Base-by-base conservation (phyloP, 2,888 invertebrate genomes). In the Hipparchia sbordonii region DNA sequence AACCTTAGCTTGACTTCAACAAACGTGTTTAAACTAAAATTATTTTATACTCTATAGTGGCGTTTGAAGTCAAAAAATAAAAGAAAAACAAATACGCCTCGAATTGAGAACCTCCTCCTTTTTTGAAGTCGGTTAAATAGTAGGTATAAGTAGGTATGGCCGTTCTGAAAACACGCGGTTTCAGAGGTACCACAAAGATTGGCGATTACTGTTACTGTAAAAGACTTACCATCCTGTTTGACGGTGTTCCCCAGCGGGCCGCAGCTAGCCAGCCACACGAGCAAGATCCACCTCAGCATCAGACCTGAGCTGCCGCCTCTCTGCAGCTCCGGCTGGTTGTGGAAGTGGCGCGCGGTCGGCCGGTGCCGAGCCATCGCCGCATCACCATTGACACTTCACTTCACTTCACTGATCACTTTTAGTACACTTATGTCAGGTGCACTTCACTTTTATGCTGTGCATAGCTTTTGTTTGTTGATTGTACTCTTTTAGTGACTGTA, bases 261-360 rank as follows among this genome's bases (percentile, higher is more conserved):
- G 77, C 90, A 90, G 82, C 91, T 88, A 10, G 92, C 92, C 78
- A 93, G 83, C 91, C 92, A 93, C 33, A 90, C 85, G 79, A 90
- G 85, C 74, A 93, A 82, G 77, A 91, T 88, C 92, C 93, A 93
- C 79, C 87, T 87, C 85, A 93, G 85, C 91, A 92, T 89, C 80
- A 92, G 87, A 39, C 87, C 87, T 70, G 82, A 83, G 75, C 87
- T 82, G 72, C 87, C 87, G 2, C 89, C 85, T 52, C 87, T 80
- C 84, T 86, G 90, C 81, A 93, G 83, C 82, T 92, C 92, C 6
- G 92, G 93, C 84, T 92, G 92, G 83, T 92, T 92, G 85, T 93
- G 93, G 82, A 92, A 92, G 78, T 92, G 93, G 79, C 93, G 82
- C 78, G 87, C 89, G 60, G 93, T 91, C 77, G 93, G 91, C 82